These are phyloP conservation scores for Drosophila paranaensis DNA, from an alignment of 2,888 invertebrate species.

Conservation along the genomic window DNA sequence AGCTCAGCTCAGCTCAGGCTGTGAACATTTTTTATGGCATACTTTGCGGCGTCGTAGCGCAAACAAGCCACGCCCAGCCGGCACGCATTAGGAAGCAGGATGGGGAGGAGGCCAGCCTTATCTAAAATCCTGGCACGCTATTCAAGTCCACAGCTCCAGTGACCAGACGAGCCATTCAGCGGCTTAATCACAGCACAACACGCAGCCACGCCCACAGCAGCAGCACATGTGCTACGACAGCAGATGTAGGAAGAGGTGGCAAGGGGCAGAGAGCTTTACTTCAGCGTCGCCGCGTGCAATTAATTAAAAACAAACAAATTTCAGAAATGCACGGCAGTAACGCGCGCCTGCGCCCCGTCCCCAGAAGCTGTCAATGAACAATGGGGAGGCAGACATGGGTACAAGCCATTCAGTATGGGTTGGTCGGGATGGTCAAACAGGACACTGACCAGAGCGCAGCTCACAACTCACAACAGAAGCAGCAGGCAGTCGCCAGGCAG, in stretches of 20 bases:
- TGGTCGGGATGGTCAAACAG: conserved; percentile 12
- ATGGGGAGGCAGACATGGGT: conserved; percentile 29
- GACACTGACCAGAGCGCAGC: conserved; percentile 29
- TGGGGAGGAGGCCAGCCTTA: conserved; percentile 26
- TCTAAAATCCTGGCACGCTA: conserved; percentile 61
- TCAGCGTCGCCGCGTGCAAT: conserved; percentile 76
- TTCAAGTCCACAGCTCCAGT: conserved; percentile 59
- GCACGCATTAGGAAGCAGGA: conserved; percentile 13
- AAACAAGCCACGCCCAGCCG: conserved; percentile 63
- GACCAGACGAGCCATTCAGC: conserved; percentile 37
- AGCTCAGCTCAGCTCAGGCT: conserved; percentile 13
- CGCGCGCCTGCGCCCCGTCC: conserved; percentile 1
- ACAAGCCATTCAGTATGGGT: neutral
- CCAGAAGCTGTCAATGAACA: conserved; percentile 75
- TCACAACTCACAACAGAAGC: conserved; percentile 14
- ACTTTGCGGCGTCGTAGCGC: conserved; percentile 55
- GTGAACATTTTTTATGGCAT: conserved; percentile 64
- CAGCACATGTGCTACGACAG: conserved; percentile 15
- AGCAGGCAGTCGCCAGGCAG: conserved; percentile 59
- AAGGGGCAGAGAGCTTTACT: conserved; percentile 5
- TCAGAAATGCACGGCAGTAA: conserved; percentile 70
- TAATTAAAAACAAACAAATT: conserved; percentile 82
- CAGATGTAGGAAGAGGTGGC: neutral
- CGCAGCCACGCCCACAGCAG: conserved; percentile 50
- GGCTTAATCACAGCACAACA: conserved; percentile 70